Base-by-base conservation (phyloP, 2,797 vertebrate genomes). In the Schizopygopsis pylzovi region DNA sequence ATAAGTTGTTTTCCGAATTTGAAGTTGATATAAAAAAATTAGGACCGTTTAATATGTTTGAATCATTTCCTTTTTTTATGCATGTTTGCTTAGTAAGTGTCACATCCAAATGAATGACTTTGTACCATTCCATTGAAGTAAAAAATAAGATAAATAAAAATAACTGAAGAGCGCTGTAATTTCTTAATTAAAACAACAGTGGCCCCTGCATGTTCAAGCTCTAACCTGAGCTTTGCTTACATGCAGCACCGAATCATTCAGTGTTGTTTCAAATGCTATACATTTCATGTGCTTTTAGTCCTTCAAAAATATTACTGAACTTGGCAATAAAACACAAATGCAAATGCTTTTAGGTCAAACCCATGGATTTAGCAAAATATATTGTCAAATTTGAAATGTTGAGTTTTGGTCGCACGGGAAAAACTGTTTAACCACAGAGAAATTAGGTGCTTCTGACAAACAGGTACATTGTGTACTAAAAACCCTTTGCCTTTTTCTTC, bases 391-490 rank as follows among this genome's bases (percentile, higher is more conserved):
- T 80, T 49, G 3, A 47, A 65, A 67, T 79, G n/a, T 33, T 4
- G 41, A 65, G 11, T 45, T 59, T 37, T 33, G 61, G 1, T 49
- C 1, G 6, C 33, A 15, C 4, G 4, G 63, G 45, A 18, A 33
- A 47, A 61, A 20, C 15, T 37, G 59, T 68, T 68, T 84, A 45
- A 78, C 52, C 56, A 59, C 22, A 61, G 76, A 76, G 59, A 56
- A 54, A 10, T 52, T 18, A 80, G 67, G 39, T 63, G 6, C 39
- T 56, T 33, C 71, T 84, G 81, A 71, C 68, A 78, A 85, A 75
- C 54, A 86, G 81, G 47, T 77, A 77, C 65, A 68, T 33, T 28
- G 45, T 59, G 28, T 67, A 56, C 76, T 63, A 28, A 82, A 65
- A 68, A 78, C 61, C 75, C 16, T 16, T 25, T 82, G 79, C 37